Percentiles rank a stretch among this genome's conserved stretches.
These are phyloP conservation scores for Austrolebias charrua DNA, from an alignment of 2,797 vertebrate genomes.

Conservation along the genomic window DNA sequence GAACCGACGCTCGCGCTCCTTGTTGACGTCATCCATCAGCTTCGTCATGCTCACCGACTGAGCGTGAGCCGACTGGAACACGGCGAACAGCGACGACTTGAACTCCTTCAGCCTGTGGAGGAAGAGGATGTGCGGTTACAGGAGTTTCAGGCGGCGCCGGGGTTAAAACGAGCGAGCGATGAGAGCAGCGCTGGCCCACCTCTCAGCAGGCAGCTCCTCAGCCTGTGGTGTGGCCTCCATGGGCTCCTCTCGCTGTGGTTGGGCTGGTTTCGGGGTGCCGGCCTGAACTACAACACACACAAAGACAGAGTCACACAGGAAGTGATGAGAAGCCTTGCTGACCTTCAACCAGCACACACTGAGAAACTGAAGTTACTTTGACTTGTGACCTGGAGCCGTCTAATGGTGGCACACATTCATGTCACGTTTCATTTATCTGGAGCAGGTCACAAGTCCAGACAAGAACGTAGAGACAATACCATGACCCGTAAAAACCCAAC, in stretches of 20 bases:
- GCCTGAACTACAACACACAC: constrained; percentile 71
- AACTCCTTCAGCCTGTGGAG: constrained; percentile 86
- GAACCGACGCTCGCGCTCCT: constrained; percentile 76
- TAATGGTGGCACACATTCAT: too few species aligned
- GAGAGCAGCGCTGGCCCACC: constrained; percentile 71
- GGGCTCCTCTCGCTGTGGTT: constrained; percentile 29
- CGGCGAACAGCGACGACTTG: constrained; percentile 87
- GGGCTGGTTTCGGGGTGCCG: constrained; percentile 77
- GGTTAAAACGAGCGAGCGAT: too few species aligned
- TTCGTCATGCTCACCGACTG: constrained; percentile 88
- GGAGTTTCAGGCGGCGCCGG: too few species aligned
- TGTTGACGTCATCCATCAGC: constrained; percentile 85
- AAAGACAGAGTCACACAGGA: not conserved
- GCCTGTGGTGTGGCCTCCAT: constrained; percentile 67
- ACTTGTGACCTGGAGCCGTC: too few species aligned
- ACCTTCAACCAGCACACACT: too few species aligned
- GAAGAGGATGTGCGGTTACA: not conserved
- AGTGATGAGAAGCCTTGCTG: not conserved
- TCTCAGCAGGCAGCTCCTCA: constrained; percentile 78
- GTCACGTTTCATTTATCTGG: too few species aligned
- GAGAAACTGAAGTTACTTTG: too few species aligned
- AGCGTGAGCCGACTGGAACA: constrained; percentile 88
- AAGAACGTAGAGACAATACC: too few species aligned
- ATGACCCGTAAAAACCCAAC: too few species aligned
- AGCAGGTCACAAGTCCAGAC: too few species aligned